Base-by-base conservation (phyloP, 2,888 invertebrate species). In the Atrina japonica region DNA sequence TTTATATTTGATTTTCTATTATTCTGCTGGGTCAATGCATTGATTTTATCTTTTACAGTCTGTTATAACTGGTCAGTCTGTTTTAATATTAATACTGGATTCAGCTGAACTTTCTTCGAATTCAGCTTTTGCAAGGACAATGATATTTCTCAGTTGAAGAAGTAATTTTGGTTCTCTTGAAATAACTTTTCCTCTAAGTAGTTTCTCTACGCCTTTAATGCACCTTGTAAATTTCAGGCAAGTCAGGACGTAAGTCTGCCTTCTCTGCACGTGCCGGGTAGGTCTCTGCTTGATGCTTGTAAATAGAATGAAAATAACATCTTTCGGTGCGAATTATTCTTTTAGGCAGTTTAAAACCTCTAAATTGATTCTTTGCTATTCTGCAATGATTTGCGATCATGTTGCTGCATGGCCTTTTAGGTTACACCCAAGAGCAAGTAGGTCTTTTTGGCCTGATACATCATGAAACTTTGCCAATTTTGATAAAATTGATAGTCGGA, bases 401-500 rank as follows among this genome's bases (percentile, higher is more conserved):
- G 30, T 29, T 5, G 47, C 61, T 47, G 61, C 50, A 7, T 47
- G 30, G 7, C 61, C 61, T 29, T 61, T 50, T 18, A 61, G 21
- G 9, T 61, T 61, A 14, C 47, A 61, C 0, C 49, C n/a, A 18
- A 61, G 47, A 9, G 61, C 61, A 25, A 49, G 30, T 11, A 61
- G 11, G 1, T 47, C 49, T 18, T 49, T 30, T 6, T 45, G 21
- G 9, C 47, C 47, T 3, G 23, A 9, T 16, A 45, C 60, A 27
- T 60, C 47, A 25, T 60, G 60, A 29, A 47, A 60, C 47, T 60
- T 45, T 18, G 27, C 25, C 60, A 25, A 60, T 16, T 45, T 29
- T 29, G 45, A 25, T 6, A 60, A 18, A 7, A 27, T 47, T 14
- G 60, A 3, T n/a, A 60, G 11, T 47, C 60, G 47, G 7, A 60